Evolutionary conservation across 2,113 vertebrate genomes (phyloP), one percentile per base, ranked within the genome.

Genomic region (Aegotheles bennettii): DNA sequence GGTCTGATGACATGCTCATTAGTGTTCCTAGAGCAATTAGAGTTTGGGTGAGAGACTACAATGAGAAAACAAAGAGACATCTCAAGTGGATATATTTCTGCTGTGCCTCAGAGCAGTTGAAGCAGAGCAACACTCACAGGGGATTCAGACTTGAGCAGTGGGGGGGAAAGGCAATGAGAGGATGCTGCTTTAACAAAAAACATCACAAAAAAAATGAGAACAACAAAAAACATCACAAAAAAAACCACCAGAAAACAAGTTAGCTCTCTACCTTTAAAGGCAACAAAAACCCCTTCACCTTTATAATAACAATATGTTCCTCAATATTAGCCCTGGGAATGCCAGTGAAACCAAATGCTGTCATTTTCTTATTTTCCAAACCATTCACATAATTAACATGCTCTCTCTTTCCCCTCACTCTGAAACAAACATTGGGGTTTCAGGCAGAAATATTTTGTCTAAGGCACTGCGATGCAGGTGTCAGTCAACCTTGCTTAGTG

Each of bases 371-470:
- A 4, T 21, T 75, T 79, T 16, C 21, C 45, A n/a, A 50, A 76
- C 38, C 0, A 2, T 13, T 74, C 26, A 19, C 3, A 6, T 36
- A 48, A 26, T 53, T 36, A 53, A 38, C 56, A 28, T 0, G 0
- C 7, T 8, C 7, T 7, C 33, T 47, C 9, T 54, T 26, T 50
- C 71, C 10, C 2, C 40, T 45, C 38, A 2, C 43, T 21, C 8
- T 7, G 21, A 50, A 36, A 33, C 5, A 18, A 42, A 16, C 50
- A 1, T 31, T 0, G 8, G 13, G 11, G 2, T 29, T 56, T 25
- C 51, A 12, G 51, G 40, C 68, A 81, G 45, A 19, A 88, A 2
- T 18, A 3, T 8, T 24, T 17, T 19, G 51, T 35, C 9, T 28
- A 9, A 51, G 47, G 54, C 36, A 48, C 33, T 3, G 25, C 1